These are phyloP conservation scores for Gymnoscelis rufifasciata DNA, from an alignment of 2,888 invertebrate genomes.

Conservation along the genomic window DNA sequence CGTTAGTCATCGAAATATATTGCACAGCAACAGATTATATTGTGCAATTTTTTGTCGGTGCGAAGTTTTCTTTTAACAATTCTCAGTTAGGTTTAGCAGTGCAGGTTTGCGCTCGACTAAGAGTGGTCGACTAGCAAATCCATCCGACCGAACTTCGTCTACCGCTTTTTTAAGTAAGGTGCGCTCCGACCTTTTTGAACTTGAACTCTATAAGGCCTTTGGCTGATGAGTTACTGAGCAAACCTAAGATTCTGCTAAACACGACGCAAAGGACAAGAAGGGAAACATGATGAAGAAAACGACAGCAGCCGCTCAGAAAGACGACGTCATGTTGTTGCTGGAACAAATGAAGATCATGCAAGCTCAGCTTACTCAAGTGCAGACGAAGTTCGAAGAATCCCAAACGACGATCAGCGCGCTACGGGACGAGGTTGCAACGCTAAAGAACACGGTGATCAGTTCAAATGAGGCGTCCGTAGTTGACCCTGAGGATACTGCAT, in stretches of 20 bases:
- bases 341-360: constrained; percentile 2
- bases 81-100: not conserved
- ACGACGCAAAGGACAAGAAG: not conserved
- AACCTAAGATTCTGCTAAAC: not conserved
- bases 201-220: not conserved
- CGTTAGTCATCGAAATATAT: not conserved
- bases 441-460: not conserved
- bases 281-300: not conserved
- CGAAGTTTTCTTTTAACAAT: not conserved
- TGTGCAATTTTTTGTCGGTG: not conserved
- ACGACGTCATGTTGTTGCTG: not conserved
- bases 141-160: constrained; percentile 1
- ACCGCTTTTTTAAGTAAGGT: not conserved
- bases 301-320: not conserved
- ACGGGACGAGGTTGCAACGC: not conserved
- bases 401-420: constrained; percentile 2
- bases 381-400: constrained; percentile 2
- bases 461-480: not conserved
- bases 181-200: not conserved
- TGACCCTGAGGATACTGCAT: not conserved
- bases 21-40: not conserved
- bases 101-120: not conserved
- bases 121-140: not conserved
- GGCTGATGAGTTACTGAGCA: constrained; percentile 1
- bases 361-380: not conserved